Evolutionary conservation across 2,797 vertebrate species (phyloP), one percentile per base, ranked within the genome.

Genomic region (Eulemur coronatus): DNA sequence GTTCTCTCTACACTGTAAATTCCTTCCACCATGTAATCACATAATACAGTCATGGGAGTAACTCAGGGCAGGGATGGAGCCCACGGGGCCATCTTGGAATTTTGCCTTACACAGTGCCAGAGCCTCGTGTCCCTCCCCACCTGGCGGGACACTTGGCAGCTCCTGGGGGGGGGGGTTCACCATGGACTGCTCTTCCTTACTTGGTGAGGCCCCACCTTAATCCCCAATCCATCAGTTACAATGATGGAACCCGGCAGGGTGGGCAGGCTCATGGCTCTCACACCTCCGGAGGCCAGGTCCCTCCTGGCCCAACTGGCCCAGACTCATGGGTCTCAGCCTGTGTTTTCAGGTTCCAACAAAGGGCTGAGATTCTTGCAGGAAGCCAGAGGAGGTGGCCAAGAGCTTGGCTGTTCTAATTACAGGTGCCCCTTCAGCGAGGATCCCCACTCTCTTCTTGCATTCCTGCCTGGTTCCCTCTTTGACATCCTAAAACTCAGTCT

Each of bases 171-270:
- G 55, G 61, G 30, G 65, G 43, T 5, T 26, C 1, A 6, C 14
- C 8, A 33, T 38, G 6, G 43, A 38, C 73, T 28, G 30, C 5
- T 15, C 48, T 59, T 82, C 1, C 1, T 43, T 4, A 26, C 33
- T 84, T 38, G 35, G 24, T 0, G 13, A 88, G 63, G 69, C 55
- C 24, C 22, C 12, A 26, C 46, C 38, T 28, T 61, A 43, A 10
- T 20, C 41, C 48, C 50, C 41, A 46, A 0, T 13, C 5, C 4
- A 0, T 8, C 0, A 15, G 2, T 61, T 33, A 10, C 0, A 43
- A 28, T 35, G 1, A 26, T 2, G 7, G 46, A 7, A n/a, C 26
- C 15, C 7, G 0, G 84, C 1, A 2, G 26, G 46, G 43, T 15
- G 4, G 76, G 1, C 1, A 1, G 55, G 35, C 7, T 1, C 41